A percentile compares a stretch with the other conserved stretches of the same genome.
Conservation (phyloP, 2,113 vertebrate genomes). For the Lepidothrix coronata region DNA sequence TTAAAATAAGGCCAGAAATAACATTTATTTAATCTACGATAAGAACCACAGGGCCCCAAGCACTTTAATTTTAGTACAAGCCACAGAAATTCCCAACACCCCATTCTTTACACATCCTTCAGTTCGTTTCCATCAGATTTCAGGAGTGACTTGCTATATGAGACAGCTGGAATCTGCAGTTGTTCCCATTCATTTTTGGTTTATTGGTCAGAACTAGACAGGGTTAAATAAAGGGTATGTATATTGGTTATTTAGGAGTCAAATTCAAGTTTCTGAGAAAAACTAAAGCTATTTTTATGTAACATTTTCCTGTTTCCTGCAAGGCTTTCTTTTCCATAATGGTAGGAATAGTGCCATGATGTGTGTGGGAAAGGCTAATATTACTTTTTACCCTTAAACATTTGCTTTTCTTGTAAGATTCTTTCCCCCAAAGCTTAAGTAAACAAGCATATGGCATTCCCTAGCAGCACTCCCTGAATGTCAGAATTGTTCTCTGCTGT, state of each 20-base stretch:
- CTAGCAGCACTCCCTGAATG: neutral
- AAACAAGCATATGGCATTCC: slow-evolving; percentile 15
- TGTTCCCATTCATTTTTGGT: neutral
- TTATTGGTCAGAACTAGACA: slow-evolving; percentile 12
- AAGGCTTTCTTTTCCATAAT: neutral
- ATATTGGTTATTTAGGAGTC: neutral
- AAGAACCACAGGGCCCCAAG: neutral
- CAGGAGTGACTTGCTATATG: neutral
- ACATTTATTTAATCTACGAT: neutral
- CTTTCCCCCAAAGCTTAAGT: neutral
- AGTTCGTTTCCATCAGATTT: neutral
- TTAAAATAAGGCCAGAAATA: slow-evolving; percentile 42
- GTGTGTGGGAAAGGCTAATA: slow-evolving; percentile 32
- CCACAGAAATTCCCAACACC: slow-evolving; percentile 23
- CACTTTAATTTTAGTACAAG: neutral
- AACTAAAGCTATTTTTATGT: neutral
- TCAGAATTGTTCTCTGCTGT: neutral
- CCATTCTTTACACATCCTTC: slow-evolving; percentile 19
- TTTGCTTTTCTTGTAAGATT: slow-evolving; percentile 25
- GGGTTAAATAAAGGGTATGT: slow-evolving; percentile 15
- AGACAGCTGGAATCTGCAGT: slow-evolving; percentile 41
- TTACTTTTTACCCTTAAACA: slow-evolving; percentile 8
- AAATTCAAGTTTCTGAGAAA: slow-evolving; percentile 12
- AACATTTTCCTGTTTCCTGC: slow-evolving; percentile 30
- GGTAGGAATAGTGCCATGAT: neutral